phyloP scores from a whole-genome alignment of 2,888 invertebrate species.

The Leptinotarsa tumamoca region DNA sequence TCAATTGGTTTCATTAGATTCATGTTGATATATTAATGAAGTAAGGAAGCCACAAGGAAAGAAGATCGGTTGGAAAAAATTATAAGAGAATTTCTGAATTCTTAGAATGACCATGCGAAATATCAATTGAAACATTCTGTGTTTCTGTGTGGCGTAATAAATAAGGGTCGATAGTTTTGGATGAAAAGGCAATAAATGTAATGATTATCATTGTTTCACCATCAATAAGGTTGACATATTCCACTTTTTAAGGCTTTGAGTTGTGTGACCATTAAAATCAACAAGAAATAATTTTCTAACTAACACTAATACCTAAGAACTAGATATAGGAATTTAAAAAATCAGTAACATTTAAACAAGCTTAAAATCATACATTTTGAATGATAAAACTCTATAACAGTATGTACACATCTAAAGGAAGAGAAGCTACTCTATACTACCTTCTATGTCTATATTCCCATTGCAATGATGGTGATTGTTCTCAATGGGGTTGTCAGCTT shows the following conservation, averaged over 20 bases:
- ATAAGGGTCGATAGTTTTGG: slow-evolving; percentile 14
- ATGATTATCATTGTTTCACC: slow-evolving; percentile 60
- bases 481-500: not conserved
- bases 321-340: slow-evolving; percentile 15
- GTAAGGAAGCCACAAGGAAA: no score
- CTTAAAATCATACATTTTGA: slow-evolving; percentile 40
- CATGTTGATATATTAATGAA: no score
- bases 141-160: not conserved
- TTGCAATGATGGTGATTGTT: slow-evolving; percentile 27
- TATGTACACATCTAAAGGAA: slow-evolving; percentile 12
- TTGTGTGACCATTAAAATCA: slow-evolving; percentile 2
- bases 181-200: slow-evolving; percentile 61
- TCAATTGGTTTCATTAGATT: no score
- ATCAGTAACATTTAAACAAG: slow-evolving; percentile 50
- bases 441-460: slow-evolving; percentile 36
- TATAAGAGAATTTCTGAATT: no score
- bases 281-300: not conserved
- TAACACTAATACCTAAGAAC: slow-evolving; percentile 19
- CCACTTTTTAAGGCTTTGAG: slow-evolving; percentile 4
- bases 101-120: not conserved
- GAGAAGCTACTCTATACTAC: slow-evolving; percentile 32
- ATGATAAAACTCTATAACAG: slow-evolving; percentile 9
- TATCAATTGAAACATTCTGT: not conserved
- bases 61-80: no score
- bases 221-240: slow-evolving; percentile 11